A percentile compares a stretch with the other conserved stretches of the same genome.
Conservation (phyloP, 2,113 vertebrate genomes). For the Empidonax traillii region DNA sequence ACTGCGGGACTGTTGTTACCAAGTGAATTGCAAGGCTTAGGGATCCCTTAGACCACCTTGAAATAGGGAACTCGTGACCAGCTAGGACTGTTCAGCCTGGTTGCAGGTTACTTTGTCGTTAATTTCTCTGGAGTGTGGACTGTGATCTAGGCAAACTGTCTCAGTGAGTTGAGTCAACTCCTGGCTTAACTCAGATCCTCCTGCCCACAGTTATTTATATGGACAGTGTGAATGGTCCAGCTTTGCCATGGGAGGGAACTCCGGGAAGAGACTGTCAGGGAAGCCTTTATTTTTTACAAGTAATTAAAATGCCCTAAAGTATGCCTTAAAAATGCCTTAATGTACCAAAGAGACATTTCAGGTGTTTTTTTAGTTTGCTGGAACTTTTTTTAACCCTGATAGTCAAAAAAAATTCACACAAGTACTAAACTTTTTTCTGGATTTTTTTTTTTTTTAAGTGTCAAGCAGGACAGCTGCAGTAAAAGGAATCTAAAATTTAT, state of each 20-base stretch:
- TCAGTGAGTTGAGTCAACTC: neutral
- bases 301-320: neutral
- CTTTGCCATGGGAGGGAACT: neutral
- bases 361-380: neutral
- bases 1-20: neutral
- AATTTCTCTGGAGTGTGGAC: neutral
- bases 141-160: neutral
- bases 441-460: neutral
- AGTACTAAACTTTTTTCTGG: neutral
- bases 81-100: neutral
- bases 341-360: neutral
- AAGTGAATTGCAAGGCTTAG: neutral
- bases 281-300: neutral
- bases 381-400: neutral
- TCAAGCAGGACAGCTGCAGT: neutral
- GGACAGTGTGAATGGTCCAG: neutral
- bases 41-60: neutral
- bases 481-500: neutral
- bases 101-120: neutral
- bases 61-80: neutral
- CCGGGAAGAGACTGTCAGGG: no score
- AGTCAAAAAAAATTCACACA: neutral
- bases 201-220: fast-evolving
- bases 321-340: neutral
- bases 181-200: neutral